These are phyloP conservation scores for Eulithis testata DNA, from an alignment of 2,888 invertebrate species.

Conservation along the genomic window DNA sequence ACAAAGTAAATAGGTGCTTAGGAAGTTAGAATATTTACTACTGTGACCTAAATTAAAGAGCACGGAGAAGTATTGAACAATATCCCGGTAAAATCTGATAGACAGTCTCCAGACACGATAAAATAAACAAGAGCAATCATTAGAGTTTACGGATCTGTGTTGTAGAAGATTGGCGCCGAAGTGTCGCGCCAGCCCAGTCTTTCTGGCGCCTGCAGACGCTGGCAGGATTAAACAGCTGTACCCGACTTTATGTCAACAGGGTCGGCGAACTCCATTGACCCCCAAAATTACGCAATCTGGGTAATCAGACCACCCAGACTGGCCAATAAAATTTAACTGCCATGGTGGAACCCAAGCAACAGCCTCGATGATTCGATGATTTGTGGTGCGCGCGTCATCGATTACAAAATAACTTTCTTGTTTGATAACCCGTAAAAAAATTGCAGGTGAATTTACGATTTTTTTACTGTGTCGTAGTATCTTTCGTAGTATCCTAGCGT, in stretches of 20 bases:
- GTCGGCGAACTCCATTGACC: constrained; percentile 53
- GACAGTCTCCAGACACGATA: constrained; percentile 12
- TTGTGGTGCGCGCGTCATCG: constrained; percentile 13
- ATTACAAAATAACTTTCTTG: too few species aligned
- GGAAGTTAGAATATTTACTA: too few species aligned
- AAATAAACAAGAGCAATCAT: constrained; percentile 38
- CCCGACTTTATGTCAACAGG: constrained; percentile 48
- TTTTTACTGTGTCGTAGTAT: background rate
- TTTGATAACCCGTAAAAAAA: background rate
- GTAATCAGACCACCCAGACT: constrained; percentile 27
- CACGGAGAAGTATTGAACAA: background rate
- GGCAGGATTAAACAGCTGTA: constrained; percentile 56
- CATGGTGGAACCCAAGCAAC: constrained; percentile 7
- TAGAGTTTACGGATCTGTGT: constrained; percentile 33
- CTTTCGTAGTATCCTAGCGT: background rate
- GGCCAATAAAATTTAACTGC: constrained; percentile 28
- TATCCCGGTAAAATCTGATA: constrained; percentile 13
- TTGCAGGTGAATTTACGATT: background rate
- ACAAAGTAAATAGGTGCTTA: background rate
- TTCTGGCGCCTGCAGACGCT: constrained; percentile 61
- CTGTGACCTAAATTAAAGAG: constrained; percentile 9
- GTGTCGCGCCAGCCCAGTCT: constrained; percentile 66
- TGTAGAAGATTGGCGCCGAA: constrained; percentile 57
- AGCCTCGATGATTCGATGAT: constrained; percentile 2
- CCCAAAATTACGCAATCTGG: constrained; percentile 38